Conservation (phyloP, 2,113 vertebrate species). For the Heptranchias perlo region DNA sequence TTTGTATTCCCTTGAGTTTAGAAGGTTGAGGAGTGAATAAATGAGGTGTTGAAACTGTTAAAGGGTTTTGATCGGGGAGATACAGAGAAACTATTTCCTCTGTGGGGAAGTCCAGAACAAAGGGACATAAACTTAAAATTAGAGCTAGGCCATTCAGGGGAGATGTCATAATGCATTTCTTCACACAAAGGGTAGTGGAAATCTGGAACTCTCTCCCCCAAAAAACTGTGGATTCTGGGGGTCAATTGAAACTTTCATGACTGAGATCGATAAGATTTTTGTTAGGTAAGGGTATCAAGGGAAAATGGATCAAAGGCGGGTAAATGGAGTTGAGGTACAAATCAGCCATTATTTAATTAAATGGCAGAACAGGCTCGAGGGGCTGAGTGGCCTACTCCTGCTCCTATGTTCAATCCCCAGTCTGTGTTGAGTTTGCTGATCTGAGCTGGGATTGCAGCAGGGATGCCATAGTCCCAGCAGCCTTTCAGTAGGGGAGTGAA, state of each 20-base stretch:
- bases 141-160: background rate
- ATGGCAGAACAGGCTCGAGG: too few relatives aligned
- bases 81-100: background rate
- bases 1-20: background rate
- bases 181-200: background rate
- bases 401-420: too few relatives aligned
- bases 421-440: background rate
- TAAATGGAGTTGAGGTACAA: too few relatives aligned
- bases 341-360: too few relatives aligned
- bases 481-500: too few relatives aligned
- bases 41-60: background rate
- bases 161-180: too few relatives aligned
- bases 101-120: background rate
- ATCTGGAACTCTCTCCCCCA: background rate
- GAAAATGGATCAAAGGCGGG: too few relatives aligned
- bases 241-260: background rate
- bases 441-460: too few relatives aligned
- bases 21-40: background rate
- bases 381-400: too few relatives aligned
- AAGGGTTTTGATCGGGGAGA: too few relatives aligned
- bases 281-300: too few relatives aligned
- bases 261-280: background rate
- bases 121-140: background rate
- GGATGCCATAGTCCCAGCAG: too few relatives aligned
- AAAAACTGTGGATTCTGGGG: background rate